Conservation (phyloP, 2,888 invertebrate genomes). For the Tipula lateralis region DNA sequence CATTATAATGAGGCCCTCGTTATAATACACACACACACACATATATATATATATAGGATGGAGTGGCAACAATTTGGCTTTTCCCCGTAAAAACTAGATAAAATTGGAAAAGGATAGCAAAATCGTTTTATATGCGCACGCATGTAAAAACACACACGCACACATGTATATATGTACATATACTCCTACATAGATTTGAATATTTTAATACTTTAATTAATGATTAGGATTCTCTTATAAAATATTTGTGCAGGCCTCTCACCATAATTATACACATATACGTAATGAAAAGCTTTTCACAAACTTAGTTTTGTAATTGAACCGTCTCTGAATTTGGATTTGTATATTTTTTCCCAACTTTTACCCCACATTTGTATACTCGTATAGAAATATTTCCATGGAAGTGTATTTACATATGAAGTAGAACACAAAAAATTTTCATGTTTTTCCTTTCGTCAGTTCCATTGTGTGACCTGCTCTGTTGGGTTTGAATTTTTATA, state of each 20-base stretch:
- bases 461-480: constrained; percentile 2
- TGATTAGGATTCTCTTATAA: background rate
- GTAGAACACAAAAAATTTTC: background rate
- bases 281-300: background rate
- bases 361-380: background rate
- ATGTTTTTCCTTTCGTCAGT: background rate
- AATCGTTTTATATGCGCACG: background rate
- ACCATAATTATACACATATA: background rate
- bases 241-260: background rate
- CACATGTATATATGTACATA: background rate
- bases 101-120: background rate
- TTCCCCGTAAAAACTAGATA: background rate
- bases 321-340: background rate
- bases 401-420: background rate
- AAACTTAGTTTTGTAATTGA: background rate
- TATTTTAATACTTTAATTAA: constrained; percentile 1
- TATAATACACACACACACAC: background rate
- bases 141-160: background rate
- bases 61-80: background rate
- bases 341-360: background rate
- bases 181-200: background rate
- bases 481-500: background rate
- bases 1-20: background rate
- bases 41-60: background rate
- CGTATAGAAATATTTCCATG: background rate